A percentile compares a stretch with the other conserved stretches of the same genome.
Evolutionary conservation across 2,888 invertebrate genomes (phyloP).

Genomic region (Linyphia triangularis): DNA sequence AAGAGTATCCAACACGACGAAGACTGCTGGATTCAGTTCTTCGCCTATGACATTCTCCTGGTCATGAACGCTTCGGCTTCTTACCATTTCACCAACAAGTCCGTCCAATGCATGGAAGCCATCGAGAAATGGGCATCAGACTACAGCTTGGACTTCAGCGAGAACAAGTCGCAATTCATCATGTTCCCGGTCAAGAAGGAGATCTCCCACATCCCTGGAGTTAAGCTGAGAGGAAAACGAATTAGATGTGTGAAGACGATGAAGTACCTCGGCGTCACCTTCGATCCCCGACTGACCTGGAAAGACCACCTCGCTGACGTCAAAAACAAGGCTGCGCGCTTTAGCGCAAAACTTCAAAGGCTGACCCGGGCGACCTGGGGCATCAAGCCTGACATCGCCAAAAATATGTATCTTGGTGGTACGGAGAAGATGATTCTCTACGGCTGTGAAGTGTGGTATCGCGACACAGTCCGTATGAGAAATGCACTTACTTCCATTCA

Average conservation of each 20-base stretch:
- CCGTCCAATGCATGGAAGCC: no score
- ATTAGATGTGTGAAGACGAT: neutral
- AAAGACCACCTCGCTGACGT: neutral
- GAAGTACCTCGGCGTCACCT: neutral
- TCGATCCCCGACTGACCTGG: neutral
- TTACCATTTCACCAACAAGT: no score
- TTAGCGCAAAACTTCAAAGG: neutral
- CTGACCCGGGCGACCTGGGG: neutral
- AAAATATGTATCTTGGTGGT: neutral
- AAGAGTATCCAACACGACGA: no score
- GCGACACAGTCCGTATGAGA: neutral
- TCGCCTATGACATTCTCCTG: no score
- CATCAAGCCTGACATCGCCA: neutral
- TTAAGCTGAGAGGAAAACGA: neutral
- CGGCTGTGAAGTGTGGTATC: neutral
- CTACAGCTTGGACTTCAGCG: no score
- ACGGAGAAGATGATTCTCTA: neutral
- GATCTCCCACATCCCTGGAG: no score
- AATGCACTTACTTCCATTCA: neutral
- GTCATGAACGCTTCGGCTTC: no score
- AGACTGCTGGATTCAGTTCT: no score
- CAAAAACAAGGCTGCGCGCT: neutral
- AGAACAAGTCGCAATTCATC: no score
- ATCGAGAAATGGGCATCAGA: no score
- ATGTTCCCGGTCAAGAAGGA: no score